phyloP scores from a whole-genome alignment of 2,797 vertebrate genomes.

The Mastacembelus armatus region DNA sequence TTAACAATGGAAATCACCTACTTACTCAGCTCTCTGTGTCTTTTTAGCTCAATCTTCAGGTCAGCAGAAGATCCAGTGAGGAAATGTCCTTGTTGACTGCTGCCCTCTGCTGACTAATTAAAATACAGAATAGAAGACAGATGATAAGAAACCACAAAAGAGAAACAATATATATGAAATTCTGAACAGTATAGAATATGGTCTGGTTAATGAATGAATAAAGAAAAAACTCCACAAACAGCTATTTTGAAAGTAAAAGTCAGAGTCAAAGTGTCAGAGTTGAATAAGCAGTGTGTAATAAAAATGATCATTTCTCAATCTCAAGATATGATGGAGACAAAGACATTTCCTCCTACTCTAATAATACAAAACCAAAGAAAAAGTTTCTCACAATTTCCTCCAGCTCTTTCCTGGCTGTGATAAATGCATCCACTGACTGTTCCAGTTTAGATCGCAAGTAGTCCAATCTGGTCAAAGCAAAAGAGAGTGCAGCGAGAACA shows the following conservation, averaged over 20 bases:
- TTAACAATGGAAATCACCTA: not conserved
- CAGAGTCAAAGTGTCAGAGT: slow-evolving; percentile 48
- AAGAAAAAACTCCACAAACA: slow-evolving; percentile 7
- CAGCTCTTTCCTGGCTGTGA: slow-evolving; percentile 82
- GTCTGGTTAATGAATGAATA: slow-evolving; percentile 25
- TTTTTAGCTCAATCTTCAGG: slow-evolving; percentile 81
- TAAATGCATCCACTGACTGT: slow-evolving; percentile 76
- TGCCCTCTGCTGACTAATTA: slow-evolving; percentile 90
- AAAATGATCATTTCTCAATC: slow-evolving; percentile 46
- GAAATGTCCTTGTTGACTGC: slow-evolving; percentile 87
- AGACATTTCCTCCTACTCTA: slow-evolving; percentile 64
- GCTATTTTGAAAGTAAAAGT: slow-evolving; percentile 44
- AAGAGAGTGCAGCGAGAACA: not conserved
- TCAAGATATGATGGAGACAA: slow-evolving; percentile 35
- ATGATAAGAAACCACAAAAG: slow-evolving; percentile 8
- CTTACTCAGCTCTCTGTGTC: slow-evolving; percentile 85
- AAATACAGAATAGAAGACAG: slow-evolving; percentile 56
- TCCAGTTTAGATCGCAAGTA: slow-evolving; percentile 80
- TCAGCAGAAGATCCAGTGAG: slow-evolving; percentile 40
- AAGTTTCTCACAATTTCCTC: slow-evolving; percentile 80
- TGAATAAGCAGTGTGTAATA: slow-evolving; percentile 57
- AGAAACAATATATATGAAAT: slow-evolving; percentile 7
- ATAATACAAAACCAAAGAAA: slow-evolving; percentile 62
- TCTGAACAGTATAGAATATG: not conserved
- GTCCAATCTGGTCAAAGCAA: slow-evolving; percentile 76